A percentile compares a stretch with the other conserved stretches of the same genome.
Conservation (phyloP, 2,888 invertebrate species). For the Mythimna albipuncta region DNA sequence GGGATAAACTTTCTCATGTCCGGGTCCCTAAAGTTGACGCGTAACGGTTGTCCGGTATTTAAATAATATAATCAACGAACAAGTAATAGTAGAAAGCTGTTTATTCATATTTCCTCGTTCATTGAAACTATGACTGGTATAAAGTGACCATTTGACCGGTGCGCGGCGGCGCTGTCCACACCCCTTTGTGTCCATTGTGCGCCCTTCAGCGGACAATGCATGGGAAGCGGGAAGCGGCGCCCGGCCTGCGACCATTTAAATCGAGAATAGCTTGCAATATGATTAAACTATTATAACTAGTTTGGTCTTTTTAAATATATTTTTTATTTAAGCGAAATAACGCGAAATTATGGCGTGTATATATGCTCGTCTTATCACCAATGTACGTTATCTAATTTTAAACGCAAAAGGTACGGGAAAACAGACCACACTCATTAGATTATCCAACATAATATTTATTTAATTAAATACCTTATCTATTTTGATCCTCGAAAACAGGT, state of each 20-base stretch:
- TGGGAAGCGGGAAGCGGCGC: conserved; percentile 89
- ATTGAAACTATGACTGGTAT: conserved; percentile 85
- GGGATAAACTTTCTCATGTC: conserved; percentile 85
- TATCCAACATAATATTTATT: conserved; percentile 20
- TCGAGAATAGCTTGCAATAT: conserved; percentile 70
- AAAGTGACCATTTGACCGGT: conserved; percentile 89
- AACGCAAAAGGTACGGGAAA: conserved; percentile 38
- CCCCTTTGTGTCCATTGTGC: conserved; percentile 87
- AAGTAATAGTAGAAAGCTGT: conserved; percentile 82
- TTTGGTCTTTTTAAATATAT: conserved; percentile 26
- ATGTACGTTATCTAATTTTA: conserved; percentile 30
- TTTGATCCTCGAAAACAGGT: conserved; percentile 51
- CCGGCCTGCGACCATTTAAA: conserved; percentile 79
- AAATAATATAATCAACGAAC: conserved; percentile 87
- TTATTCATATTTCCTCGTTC: conserved; percentile 88
- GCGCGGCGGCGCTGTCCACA: conserved; percentile 86
- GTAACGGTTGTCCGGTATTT: conserved; percentile 87
- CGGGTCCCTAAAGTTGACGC: conserved; percentile 81
- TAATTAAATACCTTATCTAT: conserved; percentile 40
- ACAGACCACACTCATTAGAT: conserved; percentile 12
- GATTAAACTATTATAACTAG: conserved; percentile 54
- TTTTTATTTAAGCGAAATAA: conserved; percentile 18
- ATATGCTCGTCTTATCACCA: background rate
- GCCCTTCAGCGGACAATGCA: conserved; percentile 85
- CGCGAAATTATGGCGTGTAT: background rate